phyloP scores from a whole-genome alignment of 2,888 invertebrate species.

The Zeuzera pyrina region DNA sequence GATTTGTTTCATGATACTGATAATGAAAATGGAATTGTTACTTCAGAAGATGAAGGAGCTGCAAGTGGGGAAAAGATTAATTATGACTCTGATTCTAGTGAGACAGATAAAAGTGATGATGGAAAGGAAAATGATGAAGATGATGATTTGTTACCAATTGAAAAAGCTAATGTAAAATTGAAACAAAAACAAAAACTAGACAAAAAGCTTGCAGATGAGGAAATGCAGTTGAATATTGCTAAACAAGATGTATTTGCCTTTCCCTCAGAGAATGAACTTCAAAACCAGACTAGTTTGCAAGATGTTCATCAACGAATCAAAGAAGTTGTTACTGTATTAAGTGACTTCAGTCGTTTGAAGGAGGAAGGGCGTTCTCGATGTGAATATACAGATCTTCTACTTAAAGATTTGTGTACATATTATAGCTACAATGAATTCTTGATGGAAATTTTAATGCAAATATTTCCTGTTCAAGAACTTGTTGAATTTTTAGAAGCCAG shows the following conservation, averaged over 20 bases:
- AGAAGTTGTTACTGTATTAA: slow-evolving; percentile 85
- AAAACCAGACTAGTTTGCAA: slow-evolving; percentile 81
- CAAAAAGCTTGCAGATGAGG: slow-evolving; percentile 82
- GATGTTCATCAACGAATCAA: slow-evolving; percentile 92
- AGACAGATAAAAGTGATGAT: slow-evolving; percentile 37
- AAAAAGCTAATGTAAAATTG: slow-evolving; percentile 85
- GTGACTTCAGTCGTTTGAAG: slow-evolving; percentile 82
- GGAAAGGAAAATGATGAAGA: slow-evolving; percentile 59
- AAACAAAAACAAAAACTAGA: slow-evolving; percentile 81
- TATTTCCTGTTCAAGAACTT: slow-evolving; percentile 89
- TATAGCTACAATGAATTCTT: slow-evolving; percentile 98
- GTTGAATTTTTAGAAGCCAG: slow-evolving; percentile 97
- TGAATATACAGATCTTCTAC: slow-evolving; percentile 87
- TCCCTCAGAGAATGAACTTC: slow-evolving; percentile 82
- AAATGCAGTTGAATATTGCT: slow-evolving; percentile 85
- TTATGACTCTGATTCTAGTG: slow-evolving; percentile 51
- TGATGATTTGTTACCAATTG: slow-evolving; percentile 86
- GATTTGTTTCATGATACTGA: slow-evolving; percentile 68
- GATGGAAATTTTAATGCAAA: slow-evolving; percentile 92
- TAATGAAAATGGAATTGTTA: slow-evolving; percentile 36
- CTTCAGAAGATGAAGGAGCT: slow-evolving; percentile 42
- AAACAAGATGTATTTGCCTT: slow-evolving; percentile 85
- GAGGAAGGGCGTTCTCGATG: slow-evolving; percentile 80
- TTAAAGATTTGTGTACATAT: slow-evolving; percentile 90
- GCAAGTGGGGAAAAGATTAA: slow-evolving; percentile 33